phyloP scores from a whole-genome alignment of 2,797 vertebrate genomes.

The Microcaecilia unicolor region DNA sequence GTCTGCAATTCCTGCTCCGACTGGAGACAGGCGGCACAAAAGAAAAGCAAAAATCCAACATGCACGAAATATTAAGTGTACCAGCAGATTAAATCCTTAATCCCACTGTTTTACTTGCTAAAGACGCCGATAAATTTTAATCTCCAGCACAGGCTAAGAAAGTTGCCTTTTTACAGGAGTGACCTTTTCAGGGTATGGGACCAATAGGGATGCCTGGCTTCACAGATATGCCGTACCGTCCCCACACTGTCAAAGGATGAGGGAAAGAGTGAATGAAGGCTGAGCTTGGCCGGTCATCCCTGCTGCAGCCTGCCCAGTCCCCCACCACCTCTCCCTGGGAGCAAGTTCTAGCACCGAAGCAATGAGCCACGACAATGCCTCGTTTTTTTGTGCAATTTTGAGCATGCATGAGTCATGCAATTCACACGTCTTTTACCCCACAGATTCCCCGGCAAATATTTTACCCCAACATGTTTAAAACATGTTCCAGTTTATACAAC shows the following conservation, averaged over 20 bases:
- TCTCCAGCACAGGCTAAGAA: not conserved
- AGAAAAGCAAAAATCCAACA: not conserved
- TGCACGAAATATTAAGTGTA: conserved; percentile 1
- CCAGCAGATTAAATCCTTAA: not conserved
- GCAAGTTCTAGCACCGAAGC: conserved; percentile 69
- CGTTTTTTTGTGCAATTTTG: not conserved
- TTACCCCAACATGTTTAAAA: too few relatives aligned
- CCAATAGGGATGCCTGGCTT: conserved; percentile 45
- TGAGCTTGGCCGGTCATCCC: conserved; percentile 68
- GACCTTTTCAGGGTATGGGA: conserved; percentile 32
- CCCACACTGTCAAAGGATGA: conserved; percentile 56
- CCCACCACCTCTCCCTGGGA: conserved; percentile 38
- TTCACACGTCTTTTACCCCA: too few relatives aligned
- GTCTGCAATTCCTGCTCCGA: conserved; percentile 2
- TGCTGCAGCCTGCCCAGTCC: conserved; percentile 19
- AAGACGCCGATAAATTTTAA: conserved; percentile 10
- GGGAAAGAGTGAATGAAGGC: conserved; percentile 59
- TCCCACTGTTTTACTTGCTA: not conserved
- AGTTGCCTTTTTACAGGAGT: conserved; percentile 14
- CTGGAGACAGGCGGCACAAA: conserved; percentile 7
- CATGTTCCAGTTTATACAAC: too few relatives aligned
- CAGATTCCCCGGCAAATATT: too few relatives aligned
- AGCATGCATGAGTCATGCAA: too few relatives aligned
- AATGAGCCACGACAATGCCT: conserved; percentile 17
- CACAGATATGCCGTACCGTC: conserved; percentile 61